Conservation (phyloP, 2,113 vertebrate genomes). For the Onychostoma macrolepis region DNA sequence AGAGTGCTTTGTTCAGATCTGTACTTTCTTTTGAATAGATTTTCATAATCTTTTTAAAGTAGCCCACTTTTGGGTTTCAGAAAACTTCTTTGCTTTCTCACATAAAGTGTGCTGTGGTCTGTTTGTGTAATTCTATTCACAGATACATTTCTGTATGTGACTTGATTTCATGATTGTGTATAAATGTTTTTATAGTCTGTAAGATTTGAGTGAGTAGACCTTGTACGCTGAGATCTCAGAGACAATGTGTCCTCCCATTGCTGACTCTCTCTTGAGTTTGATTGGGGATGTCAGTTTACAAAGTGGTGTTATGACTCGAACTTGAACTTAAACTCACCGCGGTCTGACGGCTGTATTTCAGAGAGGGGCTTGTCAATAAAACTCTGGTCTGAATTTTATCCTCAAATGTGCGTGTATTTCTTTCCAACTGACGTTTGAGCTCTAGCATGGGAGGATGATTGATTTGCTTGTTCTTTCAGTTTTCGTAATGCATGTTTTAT, state of each 20-base stretch:
- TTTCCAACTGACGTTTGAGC: slow-evolving; percentile 50
- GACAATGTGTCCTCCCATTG: slow-evolving; percentile 46
- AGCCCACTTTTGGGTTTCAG: slow-evolving; percentile 26
- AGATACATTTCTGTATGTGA: slow-evolving; percentile 46
- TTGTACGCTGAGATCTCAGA: slow-evolving; percentile 51
- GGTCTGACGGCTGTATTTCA: slow-evolving; percentile 55
- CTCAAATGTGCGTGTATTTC: slow-evolving; percentile 58
- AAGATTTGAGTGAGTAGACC: slow-evolving; percentile 46
- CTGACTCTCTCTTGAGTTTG: slow-evolving; percentile 31
- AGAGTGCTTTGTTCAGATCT: slow-evolving; percentile 16
- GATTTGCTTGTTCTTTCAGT: slow-evolving; percentile 28
- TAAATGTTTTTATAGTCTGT: slow-evolving; percentile 55
- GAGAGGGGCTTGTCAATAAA: slow-evolving; percentile 59
- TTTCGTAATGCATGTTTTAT: slow-evolving; percentile 48
- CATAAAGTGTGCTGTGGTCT: slow-evolving; percentile 40
- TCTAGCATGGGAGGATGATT: slow-evolving; percentile 57
- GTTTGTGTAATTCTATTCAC: slow-evolving; percentile 49
- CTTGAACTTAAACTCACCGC: slow-evolving; percentile 45
- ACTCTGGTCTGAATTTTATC: slow-evolving; percentile 58
- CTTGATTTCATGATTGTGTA: slow-evolving; percentile 44
- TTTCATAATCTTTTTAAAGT: slow-evolving; percentile 44
- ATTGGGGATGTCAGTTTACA: slow-evolving; percentile 48
- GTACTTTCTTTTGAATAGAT: slow-evolving; percentile 33
- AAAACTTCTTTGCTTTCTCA: slow-evolving; percentile 34
- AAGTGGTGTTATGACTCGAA: slow-evolving; percentile 45